Conservation (phyloP, 2,113 vertebrate genomes). For the Nibea albiflora region DNA sequence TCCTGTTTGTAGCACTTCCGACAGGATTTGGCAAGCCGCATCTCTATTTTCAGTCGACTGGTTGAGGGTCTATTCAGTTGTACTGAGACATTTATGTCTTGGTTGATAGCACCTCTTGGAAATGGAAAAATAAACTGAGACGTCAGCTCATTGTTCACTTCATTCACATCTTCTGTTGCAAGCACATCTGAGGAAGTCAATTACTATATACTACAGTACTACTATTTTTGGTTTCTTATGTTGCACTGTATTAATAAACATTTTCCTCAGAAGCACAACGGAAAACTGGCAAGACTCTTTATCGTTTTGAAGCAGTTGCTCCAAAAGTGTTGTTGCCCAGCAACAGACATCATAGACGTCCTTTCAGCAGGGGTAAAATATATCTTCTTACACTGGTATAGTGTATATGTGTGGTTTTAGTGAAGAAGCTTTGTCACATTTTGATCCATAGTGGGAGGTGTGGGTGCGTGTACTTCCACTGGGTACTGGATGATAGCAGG, state of each 20-base stretch:
- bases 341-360: slow-evolving; percentile 49
- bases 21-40: no score
- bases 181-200: neutral
- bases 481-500: neutral
- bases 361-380: neutral
- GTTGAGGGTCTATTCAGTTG: no score
- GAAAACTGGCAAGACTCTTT: slow-evolving; percentile 32
- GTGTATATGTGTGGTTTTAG: slow-evolving; percentile 7
- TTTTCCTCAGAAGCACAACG: slow-evolving; percentile 4
- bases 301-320: slow-evolving; percentile 16
- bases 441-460: slow-evolving; percentile 40
- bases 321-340: slow-evolving; percentile 51
- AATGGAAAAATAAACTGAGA: no score
- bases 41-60: no score
- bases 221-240: slow-evolving; percentile 13
- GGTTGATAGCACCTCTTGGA: no score
- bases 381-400: neutral
- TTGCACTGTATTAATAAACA: slow-evolving; percentile 9
- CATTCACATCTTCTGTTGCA: slow-evolving; percentile 17
- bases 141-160: neutral
- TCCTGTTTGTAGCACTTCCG: no score
- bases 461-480: slow-evolving; percentile 27
- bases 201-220: neutral
- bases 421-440: slow-evolving; percentile 18
- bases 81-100: no score